Base-by-base conservation (phyloP, 1,140 invertebrate species). In the Drosophila miranda region DNA sequence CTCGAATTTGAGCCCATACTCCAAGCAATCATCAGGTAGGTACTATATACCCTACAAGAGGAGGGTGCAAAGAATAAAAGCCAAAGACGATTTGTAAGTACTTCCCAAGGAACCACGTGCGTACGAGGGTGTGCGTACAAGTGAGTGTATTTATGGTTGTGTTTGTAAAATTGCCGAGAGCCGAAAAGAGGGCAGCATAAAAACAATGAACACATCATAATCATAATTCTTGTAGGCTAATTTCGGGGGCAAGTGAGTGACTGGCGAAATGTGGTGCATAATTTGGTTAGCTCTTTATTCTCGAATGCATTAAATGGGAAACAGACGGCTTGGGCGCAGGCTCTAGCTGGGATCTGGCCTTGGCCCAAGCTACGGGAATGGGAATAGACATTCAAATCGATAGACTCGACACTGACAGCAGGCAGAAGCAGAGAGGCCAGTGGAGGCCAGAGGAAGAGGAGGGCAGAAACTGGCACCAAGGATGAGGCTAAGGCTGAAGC, bases 121-220 rank as follows among this genome's bases (percentile, higher is more conserved):
- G 51, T 30, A 19, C 62, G 28, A 8, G 26, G 9, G 14, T 4
- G 34, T 38, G 30, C 2, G 30, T 57, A 5, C 23, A 0, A 5
- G 45, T 43, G 19, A 21, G 19, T 23, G 71, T 52, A 41, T 42
- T 45, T 69, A 54, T 50, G 68, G 44, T 38, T 53, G 48, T 60
- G 55, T 60, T 75, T 75, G 61, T 61, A 42, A 63, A 78, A 78
- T 82, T 73, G 79, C 69, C 19, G 19, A 19, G 2, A 19, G 19
- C 19, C 19, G 19, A 19, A 1, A 68, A 68, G 62, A n/a, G 42
- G 50, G 46, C 43, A 60, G 66, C 78, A 82, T 82, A 75, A 87
- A 78, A 87, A 88, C 83, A 86, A 82, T 86, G 70, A 88, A 87
- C 81, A 86, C 81, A 86, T 86, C 78, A 87, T 86, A 87, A 87